Base-by-base conservation (phyloP, 2,888 invertebrate genomes). In the Willowsia nigromaculata region DNA sequence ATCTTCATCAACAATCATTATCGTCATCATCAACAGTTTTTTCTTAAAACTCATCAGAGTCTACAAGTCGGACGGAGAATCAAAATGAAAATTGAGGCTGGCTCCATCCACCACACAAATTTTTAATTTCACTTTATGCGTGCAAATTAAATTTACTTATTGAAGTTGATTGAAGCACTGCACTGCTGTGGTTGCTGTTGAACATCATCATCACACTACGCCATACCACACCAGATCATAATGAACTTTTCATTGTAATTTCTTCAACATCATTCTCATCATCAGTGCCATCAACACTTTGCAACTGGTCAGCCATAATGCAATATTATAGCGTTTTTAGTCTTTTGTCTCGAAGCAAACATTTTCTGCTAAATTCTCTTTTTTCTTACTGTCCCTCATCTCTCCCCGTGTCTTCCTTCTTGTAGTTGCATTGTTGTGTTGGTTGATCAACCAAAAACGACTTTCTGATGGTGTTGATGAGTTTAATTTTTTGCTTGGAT, bases 91-190 rank as follows among this genome's bases (percentile, higher is more conserved):
- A 89, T 89, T 85, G 85, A 85, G 89, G 56, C 62, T 82, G 85
- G 68, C 87, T 87, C 87, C 87, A 43, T 25, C 78, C 40, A 74
- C 85, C 80, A 86, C 62, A 81, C 71, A 88, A 88, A 50, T 85
- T 89, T 89, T 89, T 89, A 89, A 89, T 89, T 85, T 89, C 89
- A 85, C 89, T 89, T 89, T 89, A 89, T 81, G 89, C 85, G 89
- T 89, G 89, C 89, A 89, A 89, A 89, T 89, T 89, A 89, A 89
- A 89, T 89, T 89, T 82, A 85, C 85, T 89, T 89, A 89, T 89
- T 89, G 62, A 85, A 89, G 81, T 85, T 89, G 89, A 89, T 89
- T 89, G 89, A 89, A 43, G 53, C 53, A 30, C 86, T 56, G 22
- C 18, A 47, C n/a, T 33, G 30, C 50, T 76, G 18, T 5, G 3